These are phyloP conservation scores for Trichonephila inaurata DNA, from an alignment of 1,140 invertebrate species.

Conservation along the genomic window DNA sequence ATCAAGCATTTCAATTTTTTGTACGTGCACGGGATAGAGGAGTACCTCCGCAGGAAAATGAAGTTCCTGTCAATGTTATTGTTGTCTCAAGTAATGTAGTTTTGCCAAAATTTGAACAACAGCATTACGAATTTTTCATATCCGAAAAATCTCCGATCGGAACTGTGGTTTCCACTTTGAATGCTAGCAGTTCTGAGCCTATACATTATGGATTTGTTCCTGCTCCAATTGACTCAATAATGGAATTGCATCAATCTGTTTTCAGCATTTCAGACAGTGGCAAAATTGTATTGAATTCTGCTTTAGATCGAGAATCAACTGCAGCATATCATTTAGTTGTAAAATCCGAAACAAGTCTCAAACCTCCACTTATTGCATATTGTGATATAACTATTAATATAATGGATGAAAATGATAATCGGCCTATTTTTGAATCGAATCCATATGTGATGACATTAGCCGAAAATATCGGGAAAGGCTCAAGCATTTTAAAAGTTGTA, in stretches of 20 bases:
- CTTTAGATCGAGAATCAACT: slow-evolving; percentile 80
- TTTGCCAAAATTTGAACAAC: slow-evolving; percentile 87
- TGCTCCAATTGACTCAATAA: slow-evolving; percentile 65
- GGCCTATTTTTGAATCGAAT: slow-evolving; percentile 87
- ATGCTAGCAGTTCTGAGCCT: slow-evolving; percentile 78
- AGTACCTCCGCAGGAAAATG: slow-evolving; percentile 85
- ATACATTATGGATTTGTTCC: slow-evolving; percentile 74
- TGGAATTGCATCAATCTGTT: slow-evolving; percentile 79
- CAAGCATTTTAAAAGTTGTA: slow-evolving; percentile 89
- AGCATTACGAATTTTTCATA: slow-evolving; percentile 88
- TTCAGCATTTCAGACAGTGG: slow-evolving; percentile 79
- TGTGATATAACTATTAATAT: slow-evolving; percentile 87
- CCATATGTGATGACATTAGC: slow-evolving; percentile 89
- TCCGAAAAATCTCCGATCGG: slow-evolving; percentile 88
- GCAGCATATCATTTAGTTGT: slow-evolving; percentile 87
- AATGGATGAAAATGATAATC: slow-evolving; percentile 91
- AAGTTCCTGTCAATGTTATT: slow-evolving; percentile 75
- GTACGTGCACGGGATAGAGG: slow-evolving; percentile 91
- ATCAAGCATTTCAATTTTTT: slow-evolving; percentile 93
- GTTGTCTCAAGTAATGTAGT: slow-evolving; percentile 82
- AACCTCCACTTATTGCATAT: slow-evolving; percentile 88
- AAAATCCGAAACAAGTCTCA: slow-evolving; percentile 91
- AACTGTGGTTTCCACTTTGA: slow-evolving; percentile 80
- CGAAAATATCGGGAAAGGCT: slow-evolving; percentile 91
- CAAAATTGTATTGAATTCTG: slow-evolving; percentile 80